Percentiles rank a stretch among this genome's conserved stretches.
phyloP scores from a whole-genome alignment of 1,140 invertebrate genomes.

The Druon quercuslanigerum region DNA sequence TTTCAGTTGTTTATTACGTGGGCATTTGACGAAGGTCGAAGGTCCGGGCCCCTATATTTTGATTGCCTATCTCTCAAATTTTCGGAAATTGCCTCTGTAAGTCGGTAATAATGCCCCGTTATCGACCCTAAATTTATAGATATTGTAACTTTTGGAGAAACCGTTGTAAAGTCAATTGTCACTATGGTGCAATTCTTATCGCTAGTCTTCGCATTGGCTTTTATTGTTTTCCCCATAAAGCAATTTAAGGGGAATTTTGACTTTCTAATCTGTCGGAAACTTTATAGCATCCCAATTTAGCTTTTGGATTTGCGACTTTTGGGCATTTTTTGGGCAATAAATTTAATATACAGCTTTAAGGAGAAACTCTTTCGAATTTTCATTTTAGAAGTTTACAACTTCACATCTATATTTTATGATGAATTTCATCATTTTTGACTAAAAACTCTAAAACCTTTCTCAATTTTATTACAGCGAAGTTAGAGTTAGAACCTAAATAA shows the following conservation, averaged over 20 bases:
- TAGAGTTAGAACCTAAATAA: conserved; percentile 37
- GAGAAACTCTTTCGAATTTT: conserved; percentile 5
- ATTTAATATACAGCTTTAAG: background rate
- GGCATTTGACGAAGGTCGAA: conserved; percentile 1
- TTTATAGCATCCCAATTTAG: background rate
- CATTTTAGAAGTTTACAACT: background rate
- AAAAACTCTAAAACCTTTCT: background rate
- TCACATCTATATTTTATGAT: background rate
- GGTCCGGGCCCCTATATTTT: conserved; percentile 4
- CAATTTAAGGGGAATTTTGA: conserved; percentile 12
- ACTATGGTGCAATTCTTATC: background rate
- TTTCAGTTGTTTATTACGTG: conserved; percentile 6
- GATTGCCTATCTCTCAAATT: background rate
- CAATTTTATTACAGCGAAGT: conserved; percentile 41
- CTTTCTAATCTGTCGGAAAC: background rate
- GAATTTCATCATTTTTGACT: background rate
- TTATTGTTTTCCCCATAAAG: conserved; percentile 37
- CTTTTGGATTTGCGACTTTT: background rate
- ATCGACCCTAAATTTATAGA: conserved; percentile 40
- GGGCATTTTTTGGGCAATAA: background rate
- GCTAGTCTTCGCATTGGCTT: conserved; percentile 24
- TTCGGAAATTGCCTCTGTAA: conserved; percentile 5
- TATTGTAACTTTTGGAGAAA: conserved; percentile 28
- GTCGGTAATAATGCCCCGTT: conserved; percentile 4
- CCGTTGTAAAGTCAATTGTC: conserved; percentile 30